Percentiles rank a stretch among this genome's conserved stretches.
These are phyloP conservation scores for Eurystomus gularis DNA, from an alignment of 2,113 vertebrate genomes.

Conservation along the genomic window DNA sequence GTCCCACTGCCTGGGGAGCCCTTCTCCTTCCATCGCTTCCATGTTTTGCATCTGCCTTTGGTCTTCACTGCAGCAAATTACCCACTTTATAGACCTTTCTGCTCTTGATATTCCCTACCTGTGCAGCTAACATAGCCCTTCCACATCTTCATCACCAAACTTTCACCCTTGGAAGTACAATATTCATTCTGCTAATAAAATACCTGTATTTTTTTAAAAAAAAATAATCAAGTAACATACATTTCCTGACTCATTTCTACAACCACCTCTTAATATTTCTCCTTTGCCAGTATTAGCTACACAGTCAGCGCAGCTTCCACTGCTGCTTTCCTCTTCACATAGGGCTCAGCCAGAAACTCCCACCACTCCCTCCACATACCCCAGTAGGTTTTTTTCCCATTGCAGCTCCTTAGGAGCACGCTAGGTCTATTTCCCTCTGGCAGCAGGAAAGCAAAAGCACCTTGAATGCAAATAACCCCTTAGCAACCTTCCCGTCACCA, in stretches of 20 bases:
- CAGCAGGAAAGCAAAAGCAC: not conserved
- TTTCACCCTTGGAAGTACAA: not conserved
- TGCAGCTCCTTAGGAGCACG: not conserved
- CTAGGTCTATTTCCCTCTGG: not conserved
- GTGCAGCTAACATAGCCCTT: not conserved
- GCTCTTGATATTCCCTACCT: not conserved
- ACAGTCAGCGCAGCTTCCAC: not conserved
- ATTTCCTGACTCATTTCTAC: not conserved
- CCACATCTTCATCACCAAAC: not conserved
- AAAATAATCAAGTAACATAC: not conserved
- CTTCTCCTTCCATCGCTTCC: not conserved
- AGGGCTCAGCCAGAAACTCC: not conserved
- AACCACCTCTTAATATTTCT: not conserved
- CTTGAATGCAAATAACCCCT: not conserved
- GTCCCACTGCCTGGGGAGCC: slow-evolving; percentile 23
- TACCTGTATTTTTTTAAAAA: not conserved
- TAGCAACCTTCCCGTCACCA: not conserved
- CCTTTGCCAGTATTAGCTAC: not conserved
- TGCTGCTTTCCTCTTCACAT: not conserved
- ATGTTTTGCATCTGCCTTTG: not conserved
- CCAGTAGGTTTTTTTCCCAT: not conserved
- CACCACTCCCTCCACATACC: not conserved
- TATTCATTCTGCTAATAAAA: not conserved
- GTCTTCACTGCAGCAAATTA: not conserved
- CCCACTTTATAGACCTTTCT: not conserved